phyloP scores from a whole-genome alignment of 2,888 invertebrate genomes.

The Diaperis boleti region DNA sequence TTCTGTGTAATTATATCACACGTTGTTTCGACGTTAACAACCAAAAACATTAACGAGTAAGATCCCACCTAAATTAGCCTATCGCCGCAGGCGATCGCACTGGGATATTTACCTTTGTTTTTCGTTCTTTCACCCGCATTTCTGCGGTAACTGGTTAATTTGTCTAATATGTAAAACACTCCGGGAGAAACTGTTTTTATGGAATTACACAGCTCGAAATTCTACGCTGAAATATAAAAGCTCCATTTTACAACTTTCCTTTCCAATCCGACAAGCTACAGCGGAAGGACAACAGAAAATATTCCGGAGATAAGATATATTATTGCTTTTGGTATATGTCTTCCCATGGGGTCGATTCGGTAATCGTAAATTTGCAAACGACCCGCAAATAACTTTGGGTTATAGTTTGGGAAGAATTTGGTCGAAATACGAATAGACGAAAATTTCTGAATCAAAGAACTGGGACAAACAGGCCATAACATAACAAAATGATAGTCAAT shows the following conservation, averaged over 20 bases:
- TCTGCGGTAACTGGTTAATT: slow-evolving; percentile 19
- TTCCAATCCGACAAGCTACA: slow-evolving; percentile 15
- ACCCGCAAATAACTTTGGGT: neutral
- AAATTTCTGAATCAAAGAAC: too few relatives aligned
- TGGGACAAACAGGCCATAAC: too few relatives aligned
- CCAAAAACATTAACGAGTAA: slow-evolving; percentile 17
- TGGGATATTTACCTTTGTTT: slow-evolving; percentile 32
- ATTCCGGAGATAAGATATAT: slow-evolving; percentile 12
- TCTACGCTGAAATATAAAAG: slow-evolving; percentile 1
- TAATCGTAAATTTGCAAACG: slow-evolving; percentile 20
- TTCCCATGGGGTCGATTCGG: slow-evolving; percentile 6
- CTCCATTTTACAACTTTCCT: slow-evolving; percentile 25
- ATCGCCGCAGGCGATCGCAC: slow-evolving; percentile 19
- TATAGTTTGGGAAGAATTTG: too few relatives aligned
- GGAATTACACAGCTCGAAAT: neutral
- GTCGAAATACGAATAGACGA: too few relatives aligned
- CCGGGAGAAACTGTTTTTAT: neutral
- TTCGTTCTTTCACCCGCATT: slow-evolving; percentile 15
- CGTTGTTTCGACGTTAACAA: too few relatives aligned
- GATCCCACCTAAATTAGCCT: slow-evolving; percentile 27
- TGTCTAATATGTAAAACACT: slow-evolving; percentile 4
- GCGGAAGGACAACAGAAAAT: slow-evolving; percentile 19
- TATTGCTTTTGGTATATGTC: slow-evolving; percentile 34
- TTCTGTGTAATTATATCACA: too few relatives aligned
- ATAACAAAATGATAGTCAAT: too few relatives aligned